These are phyloP conservation scores for Calliphora vicina DNA, from an alignment of 1,140 invertebrate species.

Conservation along the genomic window DNA sequence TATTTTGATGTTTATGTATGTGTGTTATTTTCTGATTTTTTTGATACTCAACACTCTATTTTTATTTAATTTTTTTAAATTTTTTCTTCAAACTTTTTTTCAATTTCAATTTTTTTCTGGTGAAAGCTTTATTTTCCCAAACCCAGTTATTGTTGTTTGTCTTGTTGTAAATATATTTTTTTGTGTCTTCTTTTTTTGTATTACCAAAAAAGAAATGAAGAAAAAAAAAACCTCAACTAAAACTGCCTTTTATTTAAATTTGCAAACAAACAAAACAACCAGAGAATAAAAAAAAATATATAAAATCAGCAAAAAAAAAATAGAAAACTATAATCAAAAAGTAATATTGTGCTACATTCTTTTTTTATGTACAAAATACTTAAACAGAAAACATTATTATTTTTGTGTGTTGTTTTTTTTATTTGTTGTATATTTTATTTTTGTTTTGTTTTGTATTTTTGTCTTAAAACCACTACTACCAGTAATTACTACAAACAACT, in stretches of 20 bases:
- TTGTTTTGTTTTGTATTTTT: neutral
- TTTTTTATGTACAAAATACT: constrained; percentile 6
- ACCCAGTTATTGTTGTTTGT: neutral
- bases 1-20: no score
- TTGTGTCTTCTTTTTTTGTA: constrained; percentile 28
- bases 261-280: constrained; percentile 5
- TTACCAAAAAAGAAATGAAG: constrained; percentile 11
- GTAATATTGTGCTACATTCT: constrained; percentile 53
- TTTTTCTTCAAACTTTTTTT: neutral
- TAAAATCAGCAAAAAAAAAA: constrained; percentile 8
- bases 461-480: neutral
- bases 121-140: neutral
- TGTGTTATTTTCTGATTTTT: neutral
- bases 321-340: constrained; percentile 57
- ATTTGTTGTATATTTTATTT: neutral
- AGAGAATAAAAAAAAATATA: neutral
- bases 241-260: constrained; percentile 6
- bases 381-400: neutral
- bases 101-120: no score
- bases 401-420: no score
- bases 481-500: neutral
- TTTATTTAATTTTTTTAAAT: no score
- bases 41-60: neutral
- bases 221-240: constrained; percentile 14
- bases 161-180: constrained; percentile 23